phyloP scores from a whole-genome alignment of 2,888 invertebrate genomes.

The Apotomis betuletana region DNA sequence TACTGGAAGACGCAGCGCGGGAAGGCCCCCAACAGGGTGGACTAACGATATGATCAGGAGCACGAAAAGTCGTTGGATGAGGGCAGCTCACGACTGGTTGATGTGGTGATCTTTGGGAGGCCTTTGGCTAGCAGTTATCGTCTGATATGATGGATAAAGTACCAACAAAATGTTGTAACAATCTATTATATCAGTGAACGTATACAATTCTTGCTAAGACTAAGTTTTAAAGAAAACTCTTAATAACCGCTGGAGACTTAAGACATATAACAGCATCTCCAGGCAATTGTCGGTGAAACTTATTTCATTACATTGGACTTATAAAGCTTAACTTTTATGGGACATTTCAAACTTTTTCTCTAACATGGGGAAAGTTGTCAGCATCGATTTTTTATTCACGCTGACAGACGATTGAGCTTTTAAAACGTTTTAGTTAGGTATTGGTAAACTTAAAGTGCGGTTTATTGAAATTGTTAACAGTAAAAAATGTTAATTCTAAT shows the following conservation, averaged over 20 bases:
- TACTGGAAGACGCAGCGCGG: no score
- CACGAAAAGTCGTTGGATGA: no score
- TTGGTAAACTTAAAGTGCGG: not conserved
- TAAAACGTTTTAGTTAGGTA: conserved; percentile 21
- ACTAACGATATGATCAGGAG: no score
- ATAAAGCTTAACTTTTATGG: conserved; percentile 49
- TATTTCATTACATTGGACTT: conserved; percentile 68
- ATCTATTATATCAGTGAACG: not conserved
- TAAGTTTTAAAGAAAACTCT: conserved; percentile 12
- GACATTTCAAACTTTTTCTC: conserved; percentile 44
- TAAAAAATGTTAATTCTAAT: no score
- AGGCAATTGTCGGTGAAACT: conserved; percentile 56
- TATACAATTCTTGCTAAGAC: not conserved
- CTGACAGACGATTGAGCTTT: conserved; percentile 16
- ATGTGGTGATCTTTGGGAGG: no score
- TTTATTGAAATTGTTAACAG: conserved; percentile 8
- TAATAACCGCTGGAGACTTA: conserved; percentile 27
- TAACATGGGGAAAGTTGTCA: conserved; percentile 30
- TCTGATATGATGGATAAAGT: no score
- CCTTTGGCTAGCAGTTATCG: no score
- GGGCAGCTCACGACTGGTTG: no score
- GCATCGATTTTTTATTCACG: conserved; percentile 38
- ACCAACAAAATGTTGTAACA: not conserved
- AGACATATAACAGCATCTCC: conserved; percentile 30
- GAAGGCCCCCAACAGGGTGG: no score